Evolutionary conservation across 2,797 vertebrate genomes (phyloP).

Genomic region (Lepidocolaptes lacrymiger): DNA sequence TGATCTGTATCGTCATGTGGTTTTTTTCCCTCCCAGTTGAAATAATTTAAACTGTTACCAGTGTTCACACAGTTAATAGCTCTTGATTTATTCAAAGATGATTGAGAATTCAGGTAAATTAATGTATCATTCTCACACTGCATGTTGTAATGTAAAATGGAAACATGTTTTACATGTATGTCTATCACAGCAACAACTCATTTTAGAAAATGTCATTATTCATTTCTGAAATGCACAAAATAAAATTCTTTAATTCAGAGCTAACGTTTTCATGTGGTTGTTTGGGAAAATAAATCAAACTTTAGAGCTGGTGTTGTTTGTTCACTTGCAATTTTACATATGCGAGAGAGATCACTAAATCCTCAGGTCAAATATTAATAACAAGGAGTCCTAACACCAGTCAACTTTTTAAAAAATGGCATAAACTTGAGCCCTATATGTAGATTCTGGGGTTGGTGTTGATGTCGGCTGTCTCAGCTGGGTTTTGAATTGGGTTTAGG

Average conservation of each 20-base stretch:
- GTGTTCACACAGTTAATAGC: not conserved
- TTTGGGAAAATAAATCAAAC: not conserved
- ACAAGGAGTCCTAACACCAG: not conserved
- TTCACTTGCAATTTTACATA: not conserved
- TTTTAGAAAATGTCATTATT: conserved; percentile 36
- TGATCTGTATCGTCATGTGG: not conserved
- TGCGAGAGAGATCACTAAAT: rapidly evolving
- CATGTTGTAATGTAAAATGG: conserved; percentile 41
- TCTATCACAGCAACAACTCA: conserved; percentile 31
- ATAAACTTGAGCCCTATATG: not conserved
- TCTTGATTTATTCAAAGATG: not conserved
- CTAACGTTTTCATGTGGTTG: not conserved
- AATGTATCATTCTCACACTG: conserved; percentile 26
- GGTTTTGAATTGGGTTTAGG: not conserved
- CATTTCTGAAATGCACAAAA: conserved; percentile 69
- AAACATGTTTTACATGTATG: conserved; percentile 42
- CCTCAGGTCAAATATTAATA: not conserved
- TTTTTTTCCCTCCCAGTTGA: not conserved
- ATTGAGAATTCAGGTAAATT: conserved; percentile 16
- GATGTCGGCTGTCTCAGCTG: not conserved
- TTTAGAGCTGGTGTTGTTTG: not conserved
- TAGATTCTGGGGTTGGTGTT: not conserved
- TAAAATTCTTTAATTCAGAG: conserved; percentile 51
- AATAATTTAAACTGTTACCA: not conserved
- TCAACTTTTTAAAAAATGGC: not conserved